These are phyloP conservation scores for Papilio dardanus DNA, from an alignment of 1,140 invertebrate genomes.

Conservation along the genomic window DNA sequence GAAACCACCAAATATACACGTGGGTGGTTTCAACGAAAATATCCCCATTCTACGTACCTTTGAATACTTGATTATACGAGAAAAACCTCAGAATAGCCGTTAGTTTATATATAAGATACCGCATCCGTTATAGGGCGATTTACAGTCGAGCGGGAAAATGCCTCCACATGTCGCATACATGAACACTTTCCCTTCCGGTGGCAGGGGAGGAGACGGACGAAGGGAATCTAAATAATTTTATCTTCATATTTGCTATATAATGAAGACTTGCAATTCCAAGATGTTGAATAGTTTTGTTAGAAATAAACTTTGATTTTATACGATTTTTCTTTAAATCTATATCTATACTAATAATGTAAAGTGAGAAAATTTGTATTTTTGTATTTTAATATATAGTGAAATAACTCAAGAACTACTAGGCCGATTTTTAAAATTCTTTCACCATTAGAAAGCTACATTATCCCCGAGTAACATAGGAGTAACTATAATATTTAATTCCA, in stretches of 20 bases:
- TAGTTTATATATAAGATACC: constrained; percentile 39
- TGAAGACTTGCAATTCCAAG: background rate
- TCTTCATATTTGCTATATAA: constrained; percentile 34
- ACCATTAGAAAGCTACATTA: too few relatives aligned
- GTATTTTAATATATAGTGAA: too few relatives aligned
- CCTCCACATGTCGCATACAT: constrained; percentile 40
- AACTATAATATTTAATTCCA: too few relatives aligned
- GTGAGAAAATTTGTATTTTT: too few relatives aligned
- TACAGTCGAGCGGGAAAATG: constrained; percentile 48
- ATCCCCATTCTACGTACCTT: background rate
- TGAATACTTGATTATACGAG: constrained; percentile 23
- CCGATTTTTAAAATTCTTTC: too few relatives aligned
- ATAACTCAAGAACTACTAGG: too few relatives aligned
- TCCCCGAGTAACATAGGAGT: too few relatives aligned
- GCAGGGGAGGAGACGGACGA: constrained; percentile 40
- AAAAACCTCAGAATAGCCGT: constrained; percentile 28
- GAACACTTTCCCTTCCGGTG: constrained; percentile 43
- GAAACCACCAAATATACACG: constrained; percentile 1
- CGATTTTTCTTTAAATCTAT: too few relatives aligned
- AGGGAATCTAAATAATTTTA: constrained; percentile 52
- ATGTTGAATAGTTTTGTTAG: background rate
- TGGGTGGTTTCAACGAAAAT: constrained; percentile 20
- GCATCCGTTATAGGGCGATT: constrained; percentile 42
- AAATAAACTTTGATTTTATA: background rate
- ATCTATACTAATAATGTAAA: background rate